Conservation (phyloP, 2,888 invertebrate species). For the Meiosimyza platycephala region DNA sequence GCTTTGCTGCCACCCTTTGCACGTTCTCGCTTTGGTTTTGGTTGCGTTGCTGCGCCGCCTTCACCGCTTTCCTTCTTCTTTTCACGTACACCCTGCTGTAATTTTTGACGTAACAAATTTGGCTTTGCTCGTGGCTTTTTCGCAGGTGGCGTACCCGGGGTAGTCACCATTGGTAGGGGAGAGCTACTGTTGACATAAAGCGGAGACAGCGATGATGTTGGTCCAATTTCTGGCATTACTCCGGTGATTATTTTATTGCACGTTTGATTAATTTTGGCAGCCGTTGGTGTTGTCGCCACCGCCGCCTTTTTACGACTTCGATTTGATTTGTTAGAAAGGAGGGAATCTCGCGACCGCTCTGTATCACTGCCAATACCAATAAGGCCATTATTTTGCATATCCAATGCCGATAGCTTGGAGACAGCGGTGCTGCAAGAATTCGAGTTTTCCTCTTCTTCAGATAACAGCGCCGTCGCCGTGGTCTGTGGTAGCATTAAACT, state of each 20-base stretch:
- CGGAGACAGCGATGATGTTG: conserved; percentile 49
- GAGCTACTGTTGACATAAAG: conserved; percentile 24
- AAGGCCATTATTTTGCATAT: conserved; percentile 48
- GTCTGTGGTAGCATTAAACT: conserved; percentile 47
- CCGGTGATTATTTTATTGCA: conserved; percentile 42
- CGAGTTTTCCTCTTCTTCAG: conserved; percentile 63
- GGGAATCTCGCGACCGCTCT: conserved; percentile 67
- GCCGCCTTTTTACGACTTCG: conserved; percentile 48
- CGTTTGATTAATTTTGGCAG: conserved; percentile 38
- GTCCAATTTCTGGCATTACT: conserved; percentile 35
- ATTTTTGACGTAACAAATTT: conserved; percentile 61
- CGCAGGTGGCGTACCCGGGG: conserved; percentile 26
- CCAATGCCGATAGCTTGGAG: conserved; percentile 69
- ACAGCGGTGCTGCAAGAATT: conserved; percentile 70
- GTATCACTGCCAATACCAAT: conserved; percentile 70
- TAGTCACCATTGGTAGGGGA: conserved; percentile 22
- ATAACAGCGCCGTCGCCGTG: conserved; percentile 51
- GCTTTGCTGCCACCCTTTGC: conserved; percentile 57
- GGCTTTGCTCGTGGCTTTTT: conserved; percentile 47
- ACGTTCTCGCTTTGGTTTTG: conserved; percentile 57
- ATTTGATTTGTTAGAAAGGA: conserved; percentile 68
- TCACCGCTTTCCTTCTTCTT: conserved; percentile 55
- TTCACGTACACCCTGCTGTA: conserved; percentile 62
- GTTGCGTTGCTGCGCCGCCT: conserved; percentile 40
- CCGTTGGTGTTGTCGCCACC: not conserved